phyloP scores from a whole-genome alignment of 2,113 vertebrate species.

The Axis porcinus region DNA sequence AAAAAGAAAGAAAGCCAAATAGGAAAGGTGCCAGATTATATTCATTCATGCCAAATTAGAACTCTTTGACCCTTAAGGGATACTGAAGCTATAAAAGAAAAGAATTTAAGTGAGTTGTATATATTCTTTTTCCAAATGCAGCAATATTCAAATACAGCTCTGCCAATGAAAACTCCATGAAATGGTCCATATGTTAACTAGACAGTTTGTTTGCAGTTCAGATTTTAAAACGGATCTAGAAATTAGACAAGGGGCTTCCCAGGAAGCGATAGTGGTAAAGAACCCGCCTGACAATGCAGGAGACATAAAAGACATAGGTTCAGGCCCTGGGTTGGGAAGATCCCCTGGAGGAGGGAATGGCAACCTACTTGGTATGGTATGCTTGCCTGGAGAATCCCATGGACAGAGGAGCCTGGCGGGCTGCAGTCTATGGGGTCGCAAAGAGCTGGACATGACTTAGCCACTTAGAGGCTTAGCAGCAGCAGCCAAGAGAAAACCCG shows the following conservation, averaged over 20 bases:
- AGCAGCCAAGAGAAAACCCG: background rate
- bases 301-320: accelerated
- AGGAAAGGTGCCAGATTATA: background rate
- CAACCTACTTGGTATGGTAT: background rate
- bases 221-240: background rate
- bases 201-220: background rate
- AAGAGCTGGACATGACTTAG: background rate
- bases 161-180: background rate
- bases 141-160: background rate
- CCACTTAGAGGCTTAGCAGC: background rate
- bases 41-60: background rate
- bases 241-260: background rate
- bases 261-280: background rate
- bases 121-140: background rate
- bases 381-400: background rate
- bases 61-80: background rate
- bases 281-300: background rate
- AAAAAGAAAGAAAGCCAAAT: background rate
- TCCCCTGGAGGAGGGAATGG: background rate
- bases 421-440: background rate
- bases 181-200: background rate
- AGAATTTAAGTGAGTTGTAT: background rate
- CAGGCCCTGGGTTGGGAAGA: background rate
- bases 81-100: background rate
- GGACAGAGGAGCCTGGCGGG: background rate